Conservation (phyloP, 2,113 vertebrate genomes). For the Penelope pileata region DNA sequence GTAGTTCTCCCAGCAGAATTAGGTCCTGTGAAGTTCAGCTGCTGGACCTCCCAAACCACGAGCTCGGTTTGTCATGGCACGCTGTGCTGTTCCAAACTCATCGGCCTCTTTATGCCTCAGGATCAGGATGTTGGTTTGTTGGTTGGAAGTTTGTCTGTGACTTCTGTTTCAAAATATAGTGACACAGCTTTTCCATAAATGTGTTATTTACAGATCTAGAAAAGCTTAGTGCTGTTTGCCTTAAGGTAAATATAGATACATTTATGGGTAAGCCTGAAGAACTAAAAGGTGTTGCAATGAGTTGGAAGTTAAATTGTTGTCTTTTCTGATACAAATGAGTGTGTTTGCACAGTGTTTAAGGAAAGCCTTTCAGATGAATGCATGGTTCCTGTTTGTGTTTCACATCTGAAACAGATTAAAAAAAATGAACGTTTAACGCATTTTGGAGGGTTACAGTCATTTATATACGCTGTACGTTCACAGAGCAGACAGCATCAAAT, state of each 20-base stretch:
- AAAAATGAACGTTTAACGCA: neutral
- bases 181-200: slow-evolving; percentile 47
- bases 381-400: neutral
- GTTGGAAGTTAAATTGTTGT: neutral
- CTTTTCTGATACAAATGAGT: neutral
- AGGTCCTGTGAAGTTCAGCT: neutral
- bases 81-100: neutral
- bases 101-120: neutral
- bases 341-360: neutral
- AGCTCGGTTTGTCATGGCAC: neutral
- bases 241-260: neutral
- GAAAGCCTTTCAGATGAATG: neutral
- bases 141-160: neutral
- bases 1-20: neutral
- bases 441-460: neutral
- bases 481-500: neutral
- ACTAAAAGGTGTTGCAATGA: neutral
- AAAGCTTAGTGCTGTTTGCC: neutral
- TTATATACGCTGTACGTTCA: neutral
- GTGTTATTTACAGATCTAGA: neutral
- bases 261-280: neutral
- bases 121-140: neutral
- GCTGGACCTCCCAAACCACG: neutral
- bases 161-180: slow-evolving; percentile 25
- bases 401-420: neutral